These are phyloP conservation scores for Phataginus tetradactyla DNA, from an alignment of 2,797 vertebrate genomes.

Conservation along the genomic window DNA sequence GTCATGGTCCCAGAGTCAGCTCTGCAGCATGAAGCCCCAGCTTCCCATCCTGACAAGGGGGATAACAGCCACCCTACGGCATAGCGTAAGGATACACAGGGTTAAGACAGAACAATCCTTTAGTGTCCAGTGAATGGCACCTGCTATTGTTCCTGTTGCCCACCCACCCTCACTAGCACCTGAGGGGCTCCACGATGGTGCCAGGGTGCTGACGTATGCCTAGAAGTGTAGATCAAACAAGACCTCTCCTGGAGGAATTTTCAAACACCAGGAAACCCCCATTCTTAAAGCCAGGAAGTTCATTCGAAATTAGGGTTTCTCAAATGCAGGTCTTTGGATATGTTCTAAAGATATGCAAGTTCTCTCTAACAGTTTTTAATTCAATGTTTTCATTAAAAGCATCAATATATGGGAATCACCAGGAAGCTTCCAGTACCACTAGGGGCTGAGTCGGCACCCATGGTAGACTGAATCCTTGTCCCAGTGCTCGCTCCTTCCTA, in stretches of 20 bases:
- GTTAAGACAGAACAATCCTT: neutral
- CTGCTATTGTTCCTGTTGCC: fast-evolving
- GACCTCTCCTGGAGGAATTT: neutral
- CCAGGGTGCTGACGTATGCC: neutral
- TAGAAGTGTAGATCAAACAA: neutral
- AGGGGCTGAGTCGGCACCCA: neutral
- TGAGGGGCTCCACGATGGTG: no score
- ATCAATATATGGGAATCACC: neutral
- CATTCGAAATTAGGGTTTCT: neutral
- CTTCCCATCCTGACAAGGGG: neutral
- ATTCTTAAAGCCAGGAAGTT: neutral
- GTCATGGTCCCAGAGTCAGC: fast-evolving
- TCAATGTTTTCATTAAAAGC: neutral
- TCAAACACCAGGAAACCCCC: neutral
- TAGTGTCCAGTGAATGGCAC: neutral
- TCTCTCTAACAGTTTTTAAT: neutral
- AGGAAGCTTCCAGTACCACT: neutral
- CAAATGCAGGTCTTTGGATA: neutral
- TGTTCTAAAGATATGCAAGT: neutral
- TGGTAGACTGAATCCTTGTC: neutral
- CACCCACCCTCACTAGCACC: no score
- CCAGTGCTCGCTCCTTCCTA: neutral
- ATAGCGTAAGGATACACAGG: fast-evolving
- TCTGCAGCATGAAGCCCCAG: neutral
- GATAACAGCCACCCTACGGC: fast-evolving